Conservation (phyloP, 1,140 invertebrate species). For the Lepidurus couesii region DNA sequence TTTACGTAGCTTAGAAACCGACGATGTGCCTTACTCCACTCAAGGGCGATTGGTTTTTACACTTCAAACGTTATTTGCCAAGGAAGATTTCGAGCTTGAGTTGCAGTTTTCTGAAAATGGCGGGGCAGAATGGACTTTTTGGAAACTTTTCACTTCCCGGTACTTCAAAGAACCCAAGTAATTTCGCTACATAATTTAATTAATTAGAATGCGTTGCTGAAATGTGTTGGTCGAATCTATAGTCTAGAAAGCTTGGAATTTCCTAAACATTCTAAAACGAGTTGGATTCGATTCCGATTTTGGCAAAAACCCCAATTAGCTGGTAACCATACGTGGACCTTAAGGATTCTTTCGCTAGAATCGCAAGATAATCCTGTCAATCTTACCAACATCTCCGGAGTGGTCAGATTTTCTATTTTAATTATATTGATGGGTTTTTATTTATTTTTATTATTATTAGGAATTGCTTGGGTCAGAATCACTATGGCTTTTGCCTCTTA, state of each 20-base stretch:
- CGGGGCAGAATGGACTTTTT: slow-evolving; percentile 45
- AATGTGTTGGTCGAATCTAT: neutral
- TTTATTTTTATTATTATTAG: neutral
- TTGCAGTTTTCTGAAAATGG: slow-evolving; percentile 45
- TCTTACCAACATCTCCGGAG: neutral
- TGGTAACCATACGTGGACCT: neutral
- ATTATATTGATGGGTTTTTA: neutral
- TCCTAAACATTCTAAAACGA: neutral
- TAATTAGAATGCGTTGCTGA: neutral
- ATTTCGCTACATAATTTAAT: neutral
- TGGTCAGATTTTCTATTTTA: neutral
- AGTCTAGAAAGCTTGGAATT: slow-evolving; percentile 3
- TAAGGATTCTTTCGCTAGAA: neutral
- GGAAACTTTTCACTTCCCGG: neutral
- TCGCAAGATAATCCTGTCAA: neutral
- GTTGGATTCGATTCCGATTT: neutral
- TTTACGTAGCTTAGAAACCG: slow-evolving; percentile 27
- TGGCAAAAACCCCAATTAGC: neutral
- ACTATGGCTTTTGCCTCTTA: neutral
- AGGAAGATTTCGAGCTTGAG: slow-evolving; percentile 36
- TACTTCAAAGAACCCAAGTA: neutral
- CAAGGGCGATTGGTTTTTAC: slow-evolving; percentile 13
- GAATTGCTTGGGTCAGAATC: neutral
- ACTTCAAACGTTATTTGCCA: neutral
- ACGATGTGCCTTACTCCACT: slow-evolving; percentile 18